phyloP scores from a whole-genome alignment of 2,888 invertebrate species.

The Tenodera sinensis region DNA sequence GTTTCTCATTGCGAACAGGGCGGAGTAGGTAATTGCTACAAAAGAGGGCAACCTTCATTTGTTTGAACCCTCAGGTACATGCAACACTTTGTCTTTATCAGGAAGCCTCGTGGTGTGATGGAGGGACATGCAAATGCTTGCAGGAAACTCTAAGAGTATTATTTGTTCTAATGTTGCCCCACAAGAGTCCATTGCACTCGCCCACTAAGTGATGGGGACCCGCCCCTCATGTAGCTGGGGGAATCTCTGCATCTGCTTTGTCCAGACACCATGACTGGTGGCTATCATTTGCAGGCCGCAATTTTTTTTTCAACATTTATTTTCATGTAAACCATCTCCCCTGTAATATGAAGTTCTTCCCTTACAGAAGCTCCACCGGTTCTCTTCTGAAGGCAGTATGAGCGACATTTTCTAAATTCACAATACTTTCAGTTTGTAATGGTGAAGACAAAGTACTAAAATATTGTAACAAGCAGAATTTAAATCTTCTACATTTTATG shows the following conservation, averaged over 20 bases:
- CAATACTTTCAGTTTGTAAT: too few relatives aligned
- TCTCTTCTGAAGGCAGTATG: too few relatives aligned
- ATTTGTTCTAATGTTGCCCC: background rate
- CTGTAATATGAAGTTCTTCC: too few relatives aligned
- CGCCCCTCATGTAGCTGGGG: background rate
- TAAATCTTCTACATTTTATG: too few relatives aligned
- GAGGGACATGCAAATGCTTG: conserved; percentile 1
- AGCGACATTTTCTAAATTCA: too few relatives aligned
- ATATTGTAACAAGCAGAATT: too few relatives aligned
- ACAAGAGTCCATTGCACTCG: background rate
- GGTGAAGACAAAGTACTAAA: too few relatives aligned
- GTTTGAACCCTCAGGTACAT: background rate
- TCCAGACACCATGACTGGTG: background rate
- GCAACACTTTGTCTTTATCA: background rate
- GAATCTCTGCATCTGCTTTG: background rate
- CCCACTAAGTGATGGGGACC: background rate
- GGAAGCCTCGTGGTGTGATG: background rate
- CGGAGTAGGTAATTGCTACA: background rate
- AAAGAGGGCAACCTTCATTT: background rate
- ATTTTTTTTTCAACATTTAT: too few relatives aligned
- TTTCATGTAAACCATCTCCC: too few relatives aligned
- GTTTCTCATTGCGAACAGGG: background rate
- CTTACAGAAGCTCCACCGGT: too few relatives aligned
- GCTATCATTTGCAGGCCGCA: too few relatives aligned
- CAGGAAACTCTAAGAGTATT: background rate